Percentiles rank a stretch among this genome's conserved stretches.
Evolutionary conservation across 2,113 vertebrate species (phyloP).

Genomic region (Mobula birostris): DNA sequence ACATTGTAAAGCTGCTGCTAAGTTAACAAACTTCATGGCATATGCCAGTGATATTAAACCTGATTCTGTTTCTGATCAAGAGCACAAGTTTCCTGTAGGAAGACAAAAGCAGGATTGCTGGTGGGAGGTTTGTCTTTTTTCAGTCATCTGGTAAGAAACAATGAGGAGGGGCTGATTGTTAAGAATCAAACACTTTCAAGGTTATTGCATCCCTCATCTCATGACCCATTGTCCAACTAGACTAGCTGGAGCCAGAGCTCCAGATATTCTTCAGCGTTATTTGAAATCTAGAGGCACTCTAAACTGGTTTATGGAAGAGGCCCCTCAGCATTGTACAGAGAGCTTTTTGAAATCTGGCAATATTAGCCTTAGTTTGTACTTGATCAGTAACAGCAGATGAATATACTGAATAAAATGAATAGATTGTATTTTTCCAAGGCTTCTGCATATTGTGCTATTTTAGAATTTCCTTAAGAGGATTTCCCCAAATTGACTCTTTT

Average conservation of each 20-base stretch:
- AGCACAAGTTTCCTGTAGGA: neutral
- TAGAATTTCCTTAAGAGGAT: neutral
- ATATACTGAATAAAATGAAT: too few species aligned
- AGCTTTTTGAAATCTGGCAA: neutral
- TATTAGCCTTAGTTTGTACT: neutral
- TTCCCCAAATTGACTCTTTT: conserved; percentile 5
- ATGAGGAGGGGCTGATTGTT: neutral
- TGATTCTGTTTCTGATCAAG: neutral
- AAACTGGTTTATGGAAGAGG: neutral
- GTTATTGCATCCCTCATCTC: neutral
- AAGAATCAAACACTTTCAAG: neutral
- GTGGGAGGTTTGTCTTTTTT: neutral
- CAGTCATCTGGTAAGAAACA: neutral
- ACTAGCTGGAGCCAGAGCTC: conserved; percentile 16
- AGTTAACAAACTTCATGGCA: too few species aligned
- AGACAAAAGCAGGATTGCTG: neutral
- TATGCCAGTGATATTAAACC: too few species aligned
- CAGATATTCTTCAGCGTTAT: neutral
- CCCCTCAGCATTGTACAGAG: neutral
- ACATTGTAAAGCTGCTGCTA: too few species aligned
- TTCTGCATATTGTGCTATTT: neutral
- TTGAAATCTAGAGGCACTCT: conserved; percentile 2
- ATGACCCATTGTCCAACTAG: conserved; percentile 23
- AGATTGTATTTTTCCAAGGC: too few species aligned
- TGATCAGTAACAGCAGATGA: too few species aligned